Evolutionary conservation across 2,113 vertebrate species (phyloP), one percentile per base, ranked within the genome.

Genomic region (Empidonax alnorum): DNA sequence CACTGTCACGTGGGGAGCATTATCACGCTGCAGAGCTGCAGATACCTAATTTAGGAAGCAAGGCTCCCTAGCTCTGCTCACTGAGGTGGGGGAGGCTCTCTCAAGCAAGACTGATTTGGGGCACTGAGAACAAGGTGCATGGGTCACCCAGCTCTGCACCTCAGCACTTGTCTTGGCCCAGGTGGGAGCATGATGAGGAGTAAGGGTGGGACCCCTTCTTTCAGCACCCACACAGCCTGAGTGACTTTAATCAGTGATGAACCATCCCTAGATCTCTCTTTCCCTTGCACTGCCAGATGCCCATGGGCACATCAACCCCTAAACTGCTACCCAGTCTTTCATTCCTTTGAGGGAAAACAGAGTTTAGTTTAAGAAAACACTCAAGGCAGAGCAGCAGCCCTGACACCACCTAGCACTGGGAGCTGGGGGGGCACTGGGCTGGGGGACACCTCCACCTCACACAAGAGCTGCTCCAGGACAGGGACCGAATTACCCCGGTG

Each of bases 21-120:
- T 93, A 92, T 90, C 94, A 41, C 67, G 53, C 58, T 0, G 2
- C 75, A 46, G 88, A 62, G 75, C 85, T 83, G 78, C 52, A 73
- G n/a, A 90, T 37, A 68, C 44, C 85, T 73, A 83, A 94, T 97
- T 95, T 88, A 83, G 94, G 82, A 80, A 83, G 78, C 1, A 3
- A 90, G 37, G 67, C 76, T 77, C 86, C 44, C 61, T 4, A 3
- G 55, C 89, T 52, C 76, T 42, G 91, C 4, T 3, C 6, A 21
- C 58, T 10, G 78, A 41, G 41, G 21, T 2, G 6, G 62, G 33
- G 65, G 42, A 84, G 33, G 69, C 39, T 82, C 23, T 17, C 47
- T 75, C 62, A 41, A 63, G 49, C 62, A n/a, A 30, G 44, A 10
- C 47, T 47, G 55, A 22, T 35, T 5, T 46, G 68, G 52, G 80